Evolutionary conservation across 1,140 invertebrate genomes (phyloP), one percentile per base, ranked within the genome.

Genomic region (Dolichoris vasculosae): DNA sequence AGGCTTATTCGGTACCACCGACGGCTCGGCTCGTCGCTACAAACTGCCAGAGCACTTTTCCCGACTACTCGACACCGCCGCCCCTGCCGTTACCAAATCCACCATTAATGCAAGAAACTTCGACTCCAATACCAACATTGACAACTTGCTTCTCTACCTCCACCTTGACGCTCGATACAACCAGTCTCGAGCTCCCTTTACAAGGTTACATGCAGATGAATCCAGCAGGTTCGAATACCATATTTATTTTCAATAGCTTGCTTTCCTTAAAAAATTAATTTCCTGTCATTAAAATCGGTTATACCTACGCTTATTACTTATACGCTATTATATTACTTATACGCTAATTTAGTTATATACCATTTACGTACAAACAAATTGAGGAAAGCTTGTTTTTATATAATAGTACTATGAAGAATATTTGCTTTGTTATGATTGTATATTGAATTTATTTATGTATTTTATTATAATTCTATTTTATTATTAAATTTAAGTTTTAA

Each of bases 201-300:
- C 91, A 93, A 86, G 93, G 93, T 48, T 94, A 94, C 86, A 91
- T 94, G 90, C 93, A 94, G 89, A 94, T 94, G 94, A 91, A 94
- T 87, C 91, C 94, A 63, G 88, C 91, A 80, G 92, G 93, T 94
- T 77, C 63, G 84, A n/a, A 3, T 51, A 8, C 20, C 83, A 20
- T 17, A 77, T 55, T 84, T 43, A 15, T 69, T 79, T 55, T 69
- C 17, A 0, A 82, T 9, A 82, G 32, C 48, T 79, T 79, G 20
- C 8, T 59, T 26, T 59, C 2, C 4, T 4, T 59, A 9, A 3
- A 59, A 59, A 26, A 2, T 26, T 4, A 59, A 13, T 59, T 59
- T 59, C 23, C 55, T 7, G 20, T 17, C 15, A 9, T 51, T 51
- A 17, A 17, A 51, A 2, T 59, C 2, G 55, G 20, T 59, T 46